These are phyloP conservation scores for Nemapogon koenigi DNA, from an alignment of 2,888 invertebrate genomes.

Conservation along the genomic window DNA sequence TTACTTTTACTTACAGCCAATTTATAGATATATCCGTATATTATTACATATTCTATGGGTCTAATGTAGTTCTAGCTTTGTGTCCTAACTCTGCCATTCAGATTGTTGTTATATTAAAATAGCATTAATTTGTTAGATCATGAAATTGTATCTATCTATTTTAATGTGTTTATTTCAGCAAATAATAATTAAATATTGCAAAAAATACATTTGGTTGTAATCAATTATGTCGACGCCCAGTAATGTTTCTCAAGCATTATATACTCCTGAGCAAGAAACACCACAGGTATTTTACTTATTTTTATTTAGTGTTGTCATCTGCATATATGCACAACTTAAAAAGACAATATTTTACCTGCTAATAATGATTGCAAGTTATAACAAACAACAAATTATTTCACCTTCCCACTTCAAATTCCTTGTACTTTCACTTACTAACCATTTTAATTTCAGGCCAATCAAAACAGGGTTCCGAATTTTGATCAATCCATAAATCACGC, in stretches of 20 bases:
- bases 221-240: slow-evolving; percentile 50
- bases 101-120: no score
- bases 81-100: no score
- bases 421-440: background rate
- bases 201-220: background rate
- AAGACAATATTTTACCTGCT: background rate
- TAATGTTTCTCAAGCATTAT: slow-evolving; percentile 50
- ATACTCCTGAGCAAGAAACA: slow-evolving; percentile 51
- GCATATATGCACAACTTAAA: no score
- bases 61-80: no score
- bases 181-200: background rate
- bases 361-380: background rate
- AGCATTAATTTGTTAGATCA: no score
- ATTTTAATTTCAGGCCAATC: slow-evolving; percentile 4
- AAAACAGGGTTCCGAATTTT: slow-evolving; percentile 34
- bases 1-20: no score
- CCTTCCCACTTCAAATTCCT: background rate
- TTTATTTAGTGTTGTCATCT: background rate
- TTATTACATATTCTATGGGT: no score
- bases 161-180: background rate
- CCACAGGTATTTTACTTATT: slow-evolving; percentile 32
- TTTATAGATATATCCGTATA: no score
- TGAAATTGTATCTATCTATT: no score
- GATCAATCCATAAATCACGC: slow-evolving; percentile 57
- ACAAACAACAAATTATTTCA: background rate